Evolutionary conservation across 2,888 invertebrate genomes (phyloP), one percentile per base, ranked within the genome.

Genomic region (Dendrolimus pini): DNA sequence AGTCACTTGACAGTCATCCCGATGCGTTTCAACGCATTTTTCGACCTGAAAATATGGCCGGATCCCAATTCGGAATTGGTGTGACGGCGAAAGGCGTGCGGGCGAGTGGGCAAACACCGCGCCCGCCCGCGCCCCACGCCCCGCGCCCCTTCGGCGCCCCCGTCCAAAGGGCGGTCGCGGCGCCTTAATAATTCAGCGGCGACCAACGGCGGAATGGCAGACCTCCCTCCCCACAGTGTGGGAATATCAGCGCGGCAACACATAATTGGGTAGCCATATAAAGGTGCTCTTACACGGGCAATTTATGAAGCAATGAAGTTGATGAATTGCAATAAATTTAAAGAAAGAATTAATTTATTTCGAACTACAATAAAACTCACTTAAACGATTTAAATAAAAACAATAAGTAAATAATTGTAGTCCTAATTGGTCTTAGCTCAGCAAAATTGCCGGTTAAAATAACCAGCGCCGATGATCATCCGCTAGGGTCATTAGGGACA

Each of bases 161-260:
- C 72, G 83, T 80, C 83, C 75, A 85, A 86, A 83, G 83, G 86
- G 84, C 87, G 85, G 82, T 81, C 85, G 83, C 65, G 64, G 64
- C 73, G 76, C 47, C 82, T 88, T 76, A 86, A 89, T 89, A 84
- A 88, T 89, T 84, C 78, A 85, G 67, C 65, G 62, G 61, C 65
- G 76, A 77, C 87, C 87, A 84, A 83, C 82, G 72, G 80, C 75
- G 65, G 66, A 47, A 47, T 47, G 47, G 47, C 47, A 47, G 12
- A 10, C 47, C 47, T 47, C 47, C 47, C 47, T 12, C 9, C 2
- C 47, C 47, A 47, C 47, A 47, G 47, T 10, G 47, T 47, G 64
- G 61, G 30, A 6, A 30, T 30, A 30, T 30, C 30, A 30, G 30
- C 3, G 30, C 6, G 30, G 3, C 6, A 30, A 30, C 30, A 30